A percentile compares a stretch with the other conserved stretches of the same genome.
These are phyloP conservation scores for Desoria tigrina DNA, from an alignment of 2,888 invertebrate genomes.

Conservation along the genomic window DNA sequence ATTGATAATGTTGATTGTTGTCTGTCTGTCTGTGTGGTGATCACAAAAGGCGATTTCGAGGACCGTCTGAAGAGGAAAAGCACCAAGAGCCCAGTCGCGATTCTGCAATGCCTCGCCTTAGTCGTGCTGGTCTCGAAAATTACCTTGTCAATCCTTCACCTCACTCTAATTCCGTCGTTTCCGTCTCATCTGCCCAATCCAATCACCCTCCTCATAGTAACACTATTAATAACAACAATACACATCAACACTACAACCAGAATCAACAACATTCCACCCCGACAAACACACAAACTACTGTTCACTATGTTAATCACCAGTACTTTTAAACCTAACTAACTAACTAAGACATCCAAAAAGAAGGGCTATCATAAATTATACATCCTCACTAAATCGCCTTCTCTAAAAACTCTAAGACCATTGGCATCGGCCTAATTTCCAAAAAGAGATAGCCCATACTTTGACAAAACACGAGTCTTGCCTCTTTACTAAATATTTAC, in stretches of 20 bases:
- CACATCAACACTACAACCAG: conserved; percentile 35
- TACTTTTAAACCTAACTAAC: conserved; percentile 27
- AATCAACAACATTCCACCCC: conserved; percentile 28
- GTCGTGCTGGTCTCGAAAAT: conserved; percentile 54
- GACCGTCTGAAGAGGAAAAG: conserved; percentile 53
- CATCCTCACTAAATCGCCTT: conserved; percentile 8
- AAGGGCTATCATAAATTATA: neutral
- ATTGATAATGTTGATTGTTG: conserved; percentile 22
- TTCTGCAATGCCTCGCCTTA: conserved; percentile 52
- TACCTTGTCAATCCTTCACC: conserved; percentile 50
- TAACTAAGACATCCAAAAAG: neutral
- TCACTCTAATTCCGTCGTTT: conserved; percentile 39
- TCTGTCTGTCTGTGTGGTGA: conserved; percentile 28
- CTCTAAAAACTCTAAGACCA: too few relatives aligned
- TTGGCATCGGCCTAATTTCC: too few relatives aligned
- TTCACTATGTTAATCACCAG: conserved; percentile 37
- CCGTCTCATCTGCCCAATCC: conserved; percentile 39
- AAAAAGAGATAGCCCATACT: too few relatives aligned
- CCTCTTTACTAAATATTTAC: too few relatives aligned
- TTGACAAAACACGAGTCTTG: too few relatives aligned
- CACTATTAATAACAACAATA: conserved; percentile 33
- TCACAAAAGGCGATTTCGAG: conserved; percentile 52
- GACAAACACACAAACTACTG: conserved; percentile 31
- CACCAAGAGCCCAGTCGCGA: conserved; percentile 47
- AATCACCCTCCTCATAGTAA: conserved; percentile 20